A percentile compares a stretch with the other conserved stretches of the same genome.
Evolutionary conservation across 2,888 invertebrate genomes (phyloP).

Genomic region (Erebia epiphron): DNA sequence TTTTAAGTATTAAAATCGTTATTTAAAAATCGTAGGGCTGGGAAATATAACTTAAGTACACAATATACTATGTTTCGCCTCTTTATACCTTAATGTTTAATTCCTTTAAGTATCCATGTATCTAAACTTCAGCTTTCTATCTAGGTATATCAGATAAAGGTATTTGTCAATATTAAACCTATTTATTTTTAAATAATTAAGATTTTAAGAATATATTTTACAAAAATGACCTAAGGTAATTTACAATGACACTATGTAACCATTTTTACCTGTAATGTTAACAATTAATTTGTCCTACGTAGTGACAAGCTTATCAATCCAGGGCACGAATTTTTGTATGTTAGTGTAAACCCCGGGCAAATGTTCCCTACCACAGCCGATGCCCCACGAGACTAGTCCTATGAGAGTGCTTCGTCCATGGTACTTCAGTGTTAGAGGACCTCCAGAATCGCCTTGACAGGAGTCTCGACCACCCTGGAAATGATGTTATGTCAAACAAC

Average conservation of each 20-base stretch:
- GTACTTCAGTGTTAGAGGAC: slow-evolving; percentile 92
- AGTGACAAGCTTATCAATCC: slow-evolving; percentile 88
- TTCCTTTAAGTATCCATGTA: too few relatives aligned
- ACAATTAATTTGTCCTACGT: neutral
- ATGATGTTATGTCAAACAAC: neutral
- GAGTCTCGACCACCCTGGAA: slow-evolving; percentile 87
- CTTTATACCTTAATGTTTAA: neutral
- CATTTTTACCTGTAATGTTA: too few relatives aligned
- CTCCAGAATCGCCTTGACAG: slow-evolving; percentile 92
- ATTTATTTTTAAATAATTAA: neutral
- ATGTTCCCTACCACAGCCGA: slow-evolving; percentile 95
- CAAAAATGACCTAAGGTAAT: too few relatives aligned
- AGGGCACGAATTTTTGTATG: slow-evolving; percentile 95
- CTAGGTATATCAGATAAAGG: neutral
- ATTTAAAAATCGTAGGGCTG: neutral
- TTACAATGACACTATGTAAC: too few relatives aligned
- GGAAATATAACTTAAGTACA: neutral
- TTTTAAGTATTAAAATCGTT: neutral
- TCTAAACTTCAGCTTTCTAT: too few relatives aligned
- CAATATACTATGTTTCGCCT: neutral
- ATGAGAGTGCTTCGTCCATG: slow-evolving; percentile 94
- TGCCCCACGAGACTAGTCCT: slow-evolving; percentile 95
- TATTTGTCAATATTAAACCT: neutral
- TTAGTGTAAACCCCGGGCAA: slow-evolving; percentile 96
- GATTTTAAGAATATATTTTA: too few relatives aligned